Conservation (phyloP, 53 echinoderm and acorn worm species). For the Pentamera pediparva region DNA sequence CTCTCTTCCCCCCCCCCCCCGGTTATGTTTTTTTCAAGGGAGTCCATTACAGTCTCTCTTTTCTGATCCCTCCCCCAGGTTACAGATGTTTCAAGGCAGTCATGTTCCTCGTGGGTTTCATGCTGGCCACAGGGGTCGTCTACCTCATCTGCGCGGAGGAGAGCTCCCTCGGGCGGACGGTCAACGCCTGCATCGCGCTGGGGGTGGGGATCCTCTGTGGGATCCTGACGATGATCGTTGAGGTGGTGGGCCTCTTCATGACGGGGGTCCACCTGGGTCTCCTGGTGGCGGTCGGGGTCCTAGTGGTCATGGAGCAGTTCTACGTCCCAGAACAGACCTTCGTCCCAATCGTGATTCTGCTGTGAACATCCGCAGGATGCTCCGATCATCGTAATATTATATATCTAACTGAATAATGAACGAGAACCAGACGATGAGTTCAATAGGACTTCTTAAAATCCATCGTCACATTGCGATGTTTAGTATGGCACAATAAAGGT, state of each 20-base stretch:
- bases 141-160: constrained; percentile 86
- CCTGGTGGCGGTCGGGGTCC: constrained; percentile 54
- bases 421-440: too few species aligned
- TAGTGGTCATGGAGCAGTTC: constrained; percentile 76
- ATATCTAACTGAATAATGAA: too few species aligned
- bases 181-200: constrained; percentile 82
- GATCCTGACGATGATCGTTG: constrained; percentile 88
- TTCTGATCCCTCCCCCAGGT: constrained; percentile 53
- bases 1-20: too few species aligned
- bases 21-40: neutral
- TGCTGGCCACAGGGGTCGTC: constrained; percentile 72
- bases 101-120: constrained; percentile 96
- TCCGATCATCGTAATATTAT: too few species aligned
- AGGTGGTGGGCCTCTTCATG: constrained; percentile 88
- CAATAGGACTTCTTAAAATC: too few species aligned
- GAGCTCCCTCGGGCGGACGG: constrained; percentile 57
- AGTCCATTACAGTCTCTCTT: neutral
- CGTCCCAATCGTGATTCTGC: constrained; percentile 50
- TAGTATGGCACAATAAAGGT: constrained; percentile 83
- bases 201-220: constrained; percentile 86
- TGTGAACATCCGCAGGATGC: too few species aligned
- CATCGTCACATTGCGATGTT: too few species aligned
- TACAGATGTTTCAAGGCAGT: constrained; percentile 97
- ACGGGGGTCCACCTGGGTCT: constrained; percentile 93
- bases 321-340: constrained; percentile 43